A percentile compares a stretch with the other conserved stretches of the same genome.
phyloP scores from a whole-genome alignment of 35 echinoderm and acorn worm genomes.

The Patiria miniata region DNA sequence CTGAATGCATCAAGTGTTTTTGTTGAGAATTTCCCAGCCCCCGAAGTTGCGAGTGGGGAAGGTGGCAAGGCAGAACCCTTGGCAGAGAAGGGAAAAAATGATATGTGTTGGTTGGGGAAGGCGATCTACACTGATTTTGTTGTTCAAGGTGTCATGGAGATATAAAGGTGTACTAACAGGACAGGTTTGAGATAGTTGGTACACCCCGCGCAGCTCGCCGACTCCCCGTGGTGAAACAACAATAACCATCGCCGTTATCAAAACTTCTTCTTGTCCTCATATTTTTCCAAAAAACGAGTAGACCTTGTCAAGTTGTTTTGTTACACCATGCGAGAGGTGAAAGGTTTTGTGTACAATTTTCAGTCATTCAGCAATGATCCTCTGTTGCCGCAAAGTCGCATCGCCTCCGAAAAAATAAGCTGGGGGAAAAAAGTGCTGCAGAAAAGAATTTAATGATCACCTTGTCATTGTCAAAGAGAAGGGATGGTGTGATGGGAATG shows the following conservation, averaged over 20 bases:
- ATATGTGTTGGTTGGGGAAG: not conserved
- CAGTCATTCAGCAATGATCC: not conserved
- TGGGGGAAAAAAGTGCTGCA: conserved; percentile 8
- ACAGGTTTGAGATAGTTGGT: not conserved
- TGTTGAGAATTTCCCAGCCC: not conserved
- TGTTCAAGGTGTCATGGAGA: not conserved
- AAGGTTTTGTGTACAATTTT: conserved; percentile 4
- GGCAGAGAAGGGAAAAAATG: not conserved
- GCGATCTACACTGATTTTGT: not conserved
- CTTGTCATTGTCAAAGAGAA: conserved; percentile 12
- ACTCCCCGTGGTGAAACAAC: not conserved
- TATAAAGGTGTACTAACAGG: not conserved
- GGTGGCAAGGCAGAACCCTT: conserved; percentile 1
- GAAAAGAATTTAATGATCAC: conserved; percentile 26
- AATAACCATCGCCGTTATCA: not conserved
- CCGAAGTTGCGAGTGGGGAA: not conserved
- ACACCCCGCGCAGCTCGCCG: not conserved
- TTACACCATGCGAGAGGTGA: not conserved
- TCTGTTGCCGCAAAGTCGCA: conserved; percentile 10
- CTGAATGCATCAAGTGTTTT: conserved; percentile 7
- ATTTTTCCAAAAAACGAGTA: not conserved
- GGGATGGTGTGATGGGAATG: not conserved
- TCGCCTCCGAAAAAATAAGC: not conserved
- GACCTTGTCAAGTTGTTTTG: conserved; percentile 17
- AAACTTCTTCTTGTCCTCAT: conserved; percentile 15